These are phyloP conservation scores for Echinometra lucunter DNA, from an alignment of 53 echinoderm and acorn worm genomes.

Conservation along the genomic window DNA sequence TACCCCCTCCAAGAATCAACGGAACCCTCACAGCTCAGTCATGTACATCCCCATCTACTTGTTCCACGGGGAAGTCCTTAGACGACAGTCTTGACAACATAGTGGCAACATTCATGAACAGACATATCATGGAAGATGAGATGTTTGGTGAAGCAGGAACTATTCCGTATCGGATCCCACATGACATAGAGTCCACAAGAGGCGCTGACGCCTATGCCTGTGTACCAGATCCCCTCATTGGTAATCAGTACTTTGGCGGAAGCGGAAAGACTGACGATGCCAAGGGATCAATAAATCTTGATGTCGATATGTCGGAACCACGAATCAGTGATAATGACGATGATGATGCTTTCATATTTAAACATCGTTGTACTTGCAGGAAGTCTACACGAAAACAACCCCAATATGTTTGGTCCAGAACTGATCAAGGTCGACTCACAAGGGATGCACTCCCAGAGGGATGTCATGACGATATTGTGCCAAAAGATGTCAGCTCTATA, in stretches of 20 bases:
- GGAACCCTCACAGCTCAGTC: not conserved
- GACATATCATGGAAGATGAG: not conserved
- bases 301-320: not conserved
- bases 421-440: not conserved
- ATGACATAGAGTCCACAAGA: not conserved
- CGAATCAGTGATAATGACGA: no score
- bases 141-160: not conserved
- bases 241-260: not conserved
- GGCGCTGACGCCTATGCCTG: not conserved
- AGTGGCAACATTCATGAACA: not conserved
- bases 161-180: not conserved
- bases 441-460: not conserved
- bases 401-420: not conserved
- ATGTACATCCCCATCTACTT: not conserved
- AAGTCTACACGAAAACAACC: not conserved
- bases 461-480: not conserved
- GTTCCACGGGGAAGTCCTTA: no score
- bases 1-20: slow-evolving; percentile 29
- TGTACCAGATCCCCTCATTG: slow-evolving; percentile 6
- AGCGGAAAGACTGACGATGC: not conserved
- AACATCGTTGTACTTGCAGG: not conserved
- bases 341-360: not conserved
- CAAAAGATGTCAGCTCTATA: not conserved
- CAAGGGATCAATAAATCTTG: not conserved
- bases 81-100: not conserved